Base-by-base conservation (phyloP, 2,113 vertebrate species). In the Labrus mixtus region DNA sequence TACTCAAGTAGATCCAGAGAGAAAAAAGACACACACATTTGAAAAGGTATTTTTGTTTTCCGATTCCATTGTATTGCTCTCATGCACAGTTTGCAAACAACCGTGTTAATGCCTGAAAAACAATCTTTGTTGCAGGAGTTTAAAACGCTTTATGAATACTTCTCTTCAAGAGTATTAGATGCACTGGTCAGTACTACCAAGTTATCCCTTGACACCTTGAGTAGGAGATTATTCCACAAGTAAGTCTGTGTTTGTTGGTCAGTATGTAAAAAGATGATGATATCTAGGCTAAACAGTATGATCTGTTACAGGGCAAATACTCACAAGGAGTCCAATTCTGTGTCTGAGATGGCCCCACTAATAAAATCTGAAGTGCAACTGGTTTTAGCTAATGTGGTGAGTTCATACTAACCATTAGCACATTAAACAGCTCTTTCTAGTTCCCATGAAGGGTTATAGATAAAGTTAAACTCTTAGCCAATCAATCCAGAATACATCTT, bases 291-390 rank as follows among this genome's bases (percentile, higher is more conserved):
- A n/a, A 74, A 45, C 17, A 0, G 58, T 58, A 19, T 36, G 1
- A 55, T 54, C n/a, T 56, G 2, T 64, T 65, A 41, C 60, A 45
- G 13, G 8, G 8, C 43, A 45, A 45, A 12, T 11, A 45, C 4
- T 45, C 43, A 45, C 43, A 45, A 11, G 13, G 10, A 45, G 13
- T 1, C 45, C 10, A 46, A 46, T 13, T 46, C 85, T 68, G 90
- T 93, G 4, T 36, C 25, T 16, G 86, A 91, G 1, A 4, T 83
- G 20, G 7, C 83, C 67, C 68, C 94, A 4, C 92, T 96, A 65
- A 83, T 97, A 75, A 94, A 94, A 92, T 87, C 87, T 0, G 95
- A 96, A 93, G 82, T 95, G 48, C 92, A 95, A 33, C 93, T 97
- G 82, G 86, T 85, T 0, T 85, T 90, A 89, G 92, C 95, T 36